Base-by-base conservation (phyloP, 23 tunicate genomes). In the Ciona savignyi region DNA sequence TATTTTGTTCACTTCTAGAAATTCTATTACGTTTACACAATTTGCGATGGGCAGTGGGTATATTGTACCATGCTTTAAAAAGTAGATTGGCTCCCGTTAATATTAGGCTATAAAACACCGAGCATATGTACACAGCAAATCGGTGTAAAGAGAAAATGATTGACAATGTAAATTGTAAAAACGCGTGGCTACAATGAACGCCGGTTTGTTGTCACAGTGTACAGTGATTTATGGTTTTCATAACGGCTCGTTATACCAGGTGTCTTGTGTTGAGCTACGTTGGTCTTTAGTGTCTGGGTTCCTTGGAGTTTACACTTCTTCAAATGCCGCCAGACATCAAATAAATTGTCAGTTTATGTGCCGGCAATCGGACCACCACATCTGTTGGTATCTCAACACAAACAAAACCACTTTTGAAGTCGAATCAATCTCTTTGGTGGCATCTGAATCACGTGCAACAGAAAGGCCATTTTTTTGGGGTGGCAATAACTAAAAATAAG, bases 231-330 rank as follows among this genome's bases (percentile, higher is more conserved):
- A 42, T 42, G 15, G 56, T 15, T 42, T 6, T 6, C 56, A 42
- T 15, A 42, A 42, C 15, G 15, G 56, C 15, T 6, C 11, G 9
- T 9, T 6, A 42, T 42, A 42, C 56, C 56, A 42, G 56, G 56
- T 42, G 56, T 42, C 56, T 42, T 42, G 56, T 6, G 56, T 9
- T 42, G 56, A 9, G 11, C 56, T 15, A 9, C 56, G 56, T 42
- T 42, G 56, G 56, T 42, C 56, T n/a, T n/a, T n/a, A n/a, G n/a
- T n/a, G 56, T 42, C 56, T 42, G 56, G 56, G 56, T 42, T 42
- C 56, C 56, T 42, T 42, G 15, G 56, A 42, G 56, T 42, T 42
- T 42, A 6, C 9, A 6, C 11, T 42, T 42, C 15, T 6, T 15
- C 15, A 6, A 6, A 42, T 15, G 15, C 15, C 15, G 9, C 15